These are phyloP conservation scores for Amphipoea oculea DNA, from an alignment of 2,888 invertebrate species.

Conservation along the genomic window DNA sequence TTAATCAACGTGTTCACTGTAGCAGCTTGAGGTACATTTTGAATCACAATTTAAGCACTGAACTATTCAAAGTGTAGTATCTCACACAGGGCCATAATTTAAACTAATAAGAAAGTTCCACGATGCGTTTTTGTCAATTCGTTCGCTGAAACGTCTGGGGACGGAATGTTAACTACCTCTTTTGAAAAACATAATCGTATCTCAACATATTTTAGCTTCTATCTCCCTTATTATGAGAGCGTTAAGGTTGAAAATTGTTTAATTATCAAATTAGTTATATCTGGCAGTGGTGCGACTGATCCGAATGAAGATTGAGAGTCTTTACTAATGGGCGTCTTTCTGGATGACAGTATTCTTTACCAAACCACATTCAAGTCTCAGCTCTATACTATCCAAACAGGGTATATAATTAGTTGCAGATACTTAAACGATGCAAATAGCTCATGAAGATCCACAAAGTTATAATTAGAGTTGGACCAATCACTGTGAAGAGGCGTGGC, in stretches of 20 bases:
- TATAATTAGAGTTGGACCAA: slow-evolving; percentile 89
- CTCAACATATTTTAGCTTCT: slow-evolving; percentile 46
- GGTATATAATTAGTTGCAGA: slow-evolving; percentile 64
- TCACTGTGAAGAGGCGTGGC: slow-evolving; percentile 82
- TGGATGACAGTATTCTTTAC: slow-evolving; percentile 85
- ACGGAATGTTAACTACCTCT: slow-evolving; percentile 86
- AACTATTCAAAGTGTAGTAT: slow-evolving; percentile 54
- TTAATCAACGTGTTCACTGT: slow-evolving; percentile 67
- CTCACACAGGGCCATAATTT: slow-evolving; percentile 75
- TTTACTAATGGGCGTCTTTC: slow-evolving; percentile 89
- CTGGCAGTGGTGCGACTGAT: slow-evolving; percentile 73
- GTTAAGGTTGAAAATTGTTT: slow-evolving; percentile 72
- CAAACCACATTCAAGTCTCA: slow-evolving; percentile 35
- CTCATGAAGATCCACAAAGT: slow-evolving; percentile 80
- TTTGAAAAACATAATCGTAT: slow-evolving; percentile 82
- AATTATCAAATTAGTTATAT: slow-evolving; percentile 72
- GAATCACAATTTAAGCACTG: slow-evolving; percentile 63
- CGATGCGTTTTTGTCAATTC: slow-evolving; percentile 89
- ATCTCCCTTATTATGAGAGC: slow-evolving; percentile 54
- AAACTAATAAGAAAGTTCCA: slow-evolving; percentile 85
- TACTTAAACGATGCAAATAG: slow-evolving; percentile 89
- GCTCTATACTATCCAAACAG: slow-evolving; percentile 44
- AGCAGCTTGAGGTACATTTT: slow-evolving; percentile 65
- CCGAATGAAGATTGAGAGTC: slow-evolving; percentile 87
- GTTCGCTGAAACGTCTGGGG: slow-evolving; percentile 82